Base-by-base conservation (phyloP, 2,113 vertebrate genomes). In the Nesoenas mayeri region DNA sequence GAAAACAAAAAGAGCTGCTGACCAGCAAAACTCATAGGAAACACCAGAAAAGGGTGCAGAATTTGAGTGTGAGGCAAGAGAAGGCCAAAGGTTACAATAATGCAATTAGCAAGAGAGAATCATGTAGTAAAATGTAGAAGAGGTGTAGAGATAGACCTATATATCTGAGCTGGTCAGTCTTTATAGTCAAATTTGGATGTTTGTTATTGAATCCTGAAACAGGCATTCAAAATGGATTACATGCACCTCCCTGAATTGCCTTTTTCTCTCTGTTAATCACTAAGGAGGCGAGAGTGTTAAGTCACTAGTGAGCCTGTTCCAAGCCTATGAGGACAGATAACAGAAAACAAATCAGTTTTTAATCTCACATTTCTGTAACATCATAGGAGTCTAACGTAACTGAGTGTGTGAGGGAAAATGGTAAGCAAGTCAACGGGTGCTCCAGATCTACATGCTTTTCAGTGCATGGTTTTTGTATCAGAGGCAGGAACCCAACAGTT, bases 1-100 rank as follows among this genome's bases (percentile, higher is more conserved):
- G 13, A 11, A 78, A 88, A 93, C 36, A 78, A 91, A 93, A 85
- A 86, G 85, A 90, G 34, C 65, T 90, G 91, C 93, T 93, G 92
- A 96, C 72, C 64, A 57, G 61, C 67, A 80, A 78, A 94, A 83
- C 69, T 70, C 79, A 42, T 4, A 15, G 75, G 69, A 64, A 95
- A 71, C 40, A 54, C 70, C 40, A 87, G 34, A 94, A 95, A 94
- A 73, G 44, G 31, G n/a, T 85, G 56, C 71, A 78, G 75, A 82
- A 80, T 88, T 72, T 82, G 38, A 64, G 62, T 74, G 36, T 73
- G 62, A 78, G 54, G 79, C 40, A 82, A 66, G 58, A 62, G 74
- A 64, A 78, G 38, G 42, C 78, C 85, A 88, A 78, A 93, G 51
- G 67, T 78, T 83, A 79, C 85, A 74, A 6, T 48, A 60, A 77